Evolutionary conservation across 2,113 vertebrate genomes (phyloP).

Genomic region (Gavialis gangeticus): DNA sequence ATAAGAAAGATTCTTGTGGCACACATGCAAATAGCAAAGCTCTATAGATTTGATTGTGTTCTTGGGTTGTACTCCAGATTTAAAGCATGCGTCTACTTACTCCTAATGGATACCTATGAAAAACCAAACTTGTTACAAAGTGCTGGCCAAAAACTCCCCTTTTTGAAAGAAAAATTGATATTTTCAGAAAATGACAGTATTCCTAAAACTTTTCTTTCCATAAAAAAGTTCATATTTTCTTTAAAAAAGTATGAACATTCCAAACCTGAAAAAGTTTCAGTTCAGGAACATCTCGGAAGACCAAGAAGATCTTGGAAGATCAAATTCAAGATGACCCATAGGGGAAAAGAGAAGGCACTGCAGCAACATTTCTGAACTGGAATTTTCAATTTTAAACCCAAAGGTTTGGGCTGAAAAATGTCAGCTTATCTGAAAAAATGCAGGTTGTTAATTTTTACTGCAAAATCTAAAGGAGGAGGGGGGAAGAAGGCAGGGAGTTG

Average conservation of each 20-base stretch:
- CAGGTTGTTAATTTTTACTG: neutral
- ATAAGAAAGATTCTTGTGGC: neutral
- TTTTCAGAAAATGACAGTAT: neutral
- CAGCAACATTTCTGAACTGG: neutral
- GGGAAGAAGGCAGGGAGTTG: too few relatives aligned
- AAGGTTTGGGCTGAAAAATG: neutral
- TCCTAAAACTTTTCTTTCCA: neutral
- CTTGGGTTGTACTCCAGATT: neutral
- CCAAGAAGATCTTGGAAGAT: neutral
- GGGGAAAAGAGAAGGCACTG: rapidly evolving
- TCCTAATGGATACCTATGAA: neutral
- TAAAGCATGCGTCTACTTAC: neutral
- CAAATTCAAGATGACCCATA: neutral
- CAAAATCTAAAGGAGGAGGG: neutral
- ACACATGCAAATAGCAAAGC: rapidly evolving
- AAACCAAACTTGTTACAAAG: neutral
- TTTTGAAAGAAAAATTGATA: rapidly evolving
- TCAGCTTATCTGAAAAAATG: rapidly evolving
- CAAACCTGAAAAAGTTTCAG: neutral
- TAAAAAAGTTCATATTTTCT: neutral
- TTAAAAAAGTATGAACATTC: neutral
- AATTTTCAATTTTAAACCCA: neutral
- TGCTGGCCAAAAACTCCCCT: neutral
- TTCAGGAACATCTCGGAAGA: neutral
- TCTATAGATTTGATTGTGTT: neutral